These are phyloP conservation scores for Myotis lucifugus DNA, from an alignment of 2,113 vertebrate genomes.

Conservation along the genomic window DNA sequence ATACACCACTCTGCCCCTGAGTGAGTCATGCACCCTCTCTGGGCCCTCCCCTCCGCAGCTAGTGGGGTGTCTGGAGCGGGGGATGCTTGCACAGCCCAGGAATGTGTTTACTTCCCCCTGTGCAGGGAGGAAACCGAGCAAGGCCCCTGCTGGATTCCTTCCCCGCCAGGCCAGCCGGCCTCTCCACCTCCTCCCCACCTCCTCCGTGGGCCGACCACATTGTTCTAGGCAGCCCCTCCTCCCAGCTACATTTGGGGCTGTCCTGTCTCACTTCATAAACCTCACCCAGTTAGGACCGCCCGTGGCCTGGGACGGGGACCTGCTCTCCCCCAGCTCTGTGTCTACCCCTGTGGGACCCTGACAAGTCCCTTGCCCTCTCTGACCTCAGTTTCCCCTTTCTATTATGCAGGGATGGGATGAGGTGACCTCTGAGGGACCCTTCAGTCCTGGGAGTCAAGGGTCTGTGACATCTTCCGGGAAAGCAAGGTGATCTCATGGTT, in stretches of 20 bases:
- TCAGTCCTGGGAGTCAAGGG: not conserved
- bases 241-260: not conserved
- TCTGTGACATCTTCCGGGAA: not conserved
- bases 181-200: not conserved
- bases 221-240: not conserved
- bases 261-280: not conserved
- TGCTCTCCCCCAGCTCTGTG: not conserved
- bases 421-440: not conserved
- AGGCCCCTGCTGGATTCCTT: not conserved
- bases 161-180: not conserved
- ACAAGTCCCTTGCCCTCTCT: not conserved
- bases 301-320: not conserved
- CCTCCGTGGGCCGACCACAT: not conserved
- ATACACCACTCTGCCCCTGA: not conserved
- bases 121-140: not conserved
- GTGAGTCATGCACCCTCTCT: not conserved
- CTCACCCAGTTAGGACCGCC: no score
- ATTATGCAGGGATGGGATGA: not conserved
- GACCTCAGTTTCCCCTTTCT: not conserved
- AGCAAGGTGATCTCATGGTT: not conserved
- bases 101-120: conserved; percentile 12
- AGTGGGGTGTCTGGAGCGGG: not conserved
- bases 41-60: not conserved
- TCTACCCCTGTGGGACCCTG: not conserved
- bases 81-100: not conserved